Base-by-base conservation (phyloP, 1,140 invertebrate genomes). In the Sycophila sp. region DNA sequence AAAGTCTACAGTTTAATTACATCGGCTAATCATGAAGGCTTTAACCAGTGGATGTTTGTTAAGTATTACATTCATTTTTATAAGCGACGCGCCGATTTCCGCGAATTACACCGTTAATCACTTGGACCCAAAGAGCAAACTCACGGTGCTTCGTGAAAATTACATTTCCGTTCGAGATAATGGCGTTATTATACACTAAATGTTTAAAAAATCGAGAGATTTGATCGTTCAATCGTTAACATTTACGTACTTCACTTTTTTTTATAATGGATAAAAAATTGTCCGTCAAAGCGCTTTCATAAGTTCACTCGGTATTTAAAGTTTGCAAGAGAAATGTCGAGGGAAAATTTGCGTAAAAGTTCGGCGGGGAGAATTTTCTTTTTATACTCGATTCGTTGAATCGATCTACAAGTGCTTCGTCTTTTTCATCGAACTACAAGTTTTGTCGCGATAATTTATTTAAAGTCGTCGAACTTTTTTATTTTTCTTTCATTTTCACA, bases 401-500 rank as follows among this genome's bases (percentile, higher is more conserved):
- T 42, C 56, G 15, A 24, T 42, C 19, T 56, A 65, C 11, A 38
- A 13, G 24, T 22, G 53, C 36, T 66, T 66, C 2, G n/a, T 17
- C 64, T n/a, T 64, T 59, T 73, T 51, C 62, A 53, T 65, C 15
- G 63, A 55, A 65, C 63, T 53, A 65, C 28, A 42, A 36, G 24
- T 66, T 56, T 66, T 42, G 28, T 15, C 28, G 13, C 19, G 40
- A 28, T 17, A 34, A 8, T 3, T 49, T 49, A 24, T 32, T 36
- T 49, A 51, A 53, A 7, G 38, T 42, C 24, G 36, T 65, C 34
- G 36, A 65, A 65, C 34, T 24, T 65, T 40, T 59, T 55, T 28
- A 6, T 49, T 7, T 17, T 65, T 65, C 55, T 49, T 19, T 22
- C 32, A 45, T 62, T 22, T 75, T 77, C 76, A 82, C 83, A 83